Base-by-base conservation (phyloP, 2,113 vertebrate genomes). In the Hystrix cristata region DNA sequence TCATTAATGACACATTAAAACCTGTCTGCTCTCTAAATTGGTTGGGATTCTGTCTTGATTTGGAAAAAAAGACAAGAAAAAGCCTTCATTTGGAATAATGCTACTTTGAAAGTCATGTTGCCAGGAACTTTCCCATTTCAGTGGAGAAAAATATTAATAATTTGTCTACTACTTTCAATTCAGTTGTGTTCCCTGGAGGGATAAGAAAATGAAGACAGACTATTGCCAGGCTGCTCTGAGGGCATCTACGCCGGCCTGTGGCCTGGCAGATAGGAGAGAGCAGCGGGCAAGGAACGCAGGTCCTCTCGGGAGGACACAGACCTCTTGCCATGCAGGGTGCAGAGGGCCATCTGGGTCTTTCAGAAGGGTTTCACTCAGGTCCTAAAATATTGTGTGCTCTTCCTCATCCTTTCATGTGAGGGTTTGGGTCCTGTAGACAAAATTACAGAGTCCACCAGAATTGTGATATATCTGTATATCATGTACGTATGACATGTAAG, bases 1-100 rank as follows among this genome's bases (percentile, higher is more conserved):
- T 87, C 81, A 55, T 82, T 83, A 90, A 90, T 46, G 71, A 87
- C 48, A 72, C 21, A 9, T n/a, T 69, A 94, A 95, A 92, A 72
- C 67, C 62, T 48, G 43, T 93, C 86, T 79, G 46, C 46, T 23
- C 43, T 76, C 5, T 85, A 89, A 91, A 67, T 92, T 97, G 83
- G 2, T 91, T 43, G 38, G 86, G 64, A 31, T 95, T 67, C 65
- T 97, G 15, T 83, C 21, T 92, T 90, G 96, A 84, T 92, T 43
- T 19, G 9, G 27, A 90, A 89, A 69, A 72, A 64, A 48, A 38
- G 10, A 64, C 59, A 34, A 0, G 84, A 60, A 53, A 71, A 79
- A 48, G 14, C 78, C 13, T 38, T 19, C 23, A 19, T 69, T 62
- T 88, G 91, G 57, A 95, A 27, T 80, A 74, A 67, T 51, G 53